Evolutionary conservation across 2,888 invertebrate species (phyloP), one percentile per base, ranked within the genome.

Genomic region (Enchytraeus crypticus): DNA sequence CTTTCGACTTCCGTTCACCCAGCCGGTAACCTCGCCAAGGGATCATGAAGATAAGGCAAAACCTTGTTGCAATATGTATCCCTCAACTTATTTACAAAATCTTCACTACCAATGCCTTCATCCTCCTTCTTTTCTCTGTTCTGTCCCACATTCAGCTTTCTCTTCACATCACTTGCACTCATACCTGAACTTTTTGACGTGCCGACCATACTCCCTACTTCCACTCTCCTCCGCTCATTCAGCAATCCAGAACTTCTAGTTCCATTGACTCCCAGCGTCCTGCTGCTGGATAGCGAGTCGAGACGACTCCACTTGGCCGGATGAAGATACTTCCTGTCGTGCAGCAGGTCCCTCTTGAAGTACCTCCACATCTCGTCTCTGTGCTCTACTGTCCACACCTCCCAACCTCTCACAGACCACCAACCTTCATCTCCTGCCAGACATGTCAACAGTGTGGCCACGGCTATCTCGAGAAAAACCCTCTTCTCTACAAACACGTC

Each of bases 381-480:
- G 21, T 21, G 30, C 18, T 61, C 55, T 8, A 53, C 45, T n/a
- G 56, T 57, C 64, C 62, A 64, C 14, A 60, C 27, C 34, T 51
- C 33, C 14, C 49, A 11, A 8, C 65, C 64, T n/a, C 11, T 8
- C n/a, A 69, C 23, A 11, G 58, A 14, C 49, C 32, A n/a, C 38
- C 38, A 38, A 38, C 8, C 18, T 38, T 38, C 38, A 11, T 38
- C 38, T 18, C 38, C 38, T 23, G 47, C 60, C 21, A 69, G 53
- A 30, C 67, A 68, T 14, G 43, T 38, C 3, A 69, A 43, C 1
- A 64, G 59, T 2, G 64, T 64, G 3, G 69, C 65, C 32, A 69
- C 58, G 29, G 67, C 69, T 14, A 69, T 62, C 57, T 69, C 67
- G 29, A 69, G 47, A 38, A 69, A 69, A 11, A 69, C 64, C 21